Percentiles rank a stretch among this genome's conserved stretches.
Evolutionary conservation across 2,888 invertebrate species (phyloP).

Genomic region (Ischnura elegans): DNA sequence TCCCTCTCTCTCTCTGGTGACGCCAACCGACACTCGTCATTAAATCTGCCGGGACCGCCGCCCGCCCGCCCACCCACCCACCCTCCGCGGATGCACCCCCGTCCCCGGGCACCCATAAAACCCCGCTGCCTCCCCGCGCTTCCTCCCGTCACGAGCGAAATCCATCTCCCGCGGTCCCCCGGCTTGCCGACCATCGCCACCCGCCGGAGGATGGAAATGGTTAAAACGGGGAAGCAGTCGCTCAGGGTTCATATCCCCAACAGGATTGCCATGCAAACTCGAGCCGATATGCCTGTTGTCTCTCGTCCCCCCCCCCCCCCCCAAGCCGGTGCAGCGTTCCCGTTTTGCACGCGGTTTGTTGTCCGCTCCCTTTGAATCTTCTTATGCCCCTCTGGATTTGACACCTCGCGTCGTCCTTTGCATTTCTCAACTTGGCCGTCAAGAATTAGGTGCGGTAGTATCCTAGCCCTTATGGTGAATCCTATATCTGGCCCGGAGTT

Average conservation of each 20-base stretch:
- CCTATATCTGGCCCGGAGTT: background rate
- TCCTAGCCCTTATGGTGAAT: background rate
- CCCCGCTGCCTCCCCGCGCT: background rate
- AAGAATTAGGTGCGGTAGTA: slow-evolving; percentile 16
- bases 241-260: slow-evolving; percentile 28
- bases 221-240: slow-evolving; percentile 2
- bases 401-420: too few relatives aligned
- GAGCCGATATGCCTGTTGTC: slow-evolving; percentile 14
- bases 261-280: slow-evolving; percentile 11
- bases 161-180: background rate
- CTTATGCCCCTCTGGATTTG: background rate
- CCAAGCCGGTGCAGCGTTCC: background rate
- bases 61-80: background rate
- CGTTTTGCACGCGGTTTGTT: background rate
- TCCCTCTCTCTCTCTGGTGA: background rate
- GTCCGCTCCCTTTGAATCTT: background rate
- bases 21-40: slow-evolving; percentile 56
- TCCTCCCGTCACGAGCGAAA: background rate
- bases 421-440: background rate
- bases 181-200: background rate
- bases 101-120: too few relatives aligned
- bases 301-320: background rate
- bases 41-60: slow-evolving; percentile 42
- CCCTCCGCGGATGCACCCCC: background rate
- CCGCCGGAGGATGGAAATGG: background rate